These are phyloP conservation scores for Pachypeltis micranthus DNA, from an alignment of 1,140 invertebrate genomes.

Conservation along the genomic window DNA sequence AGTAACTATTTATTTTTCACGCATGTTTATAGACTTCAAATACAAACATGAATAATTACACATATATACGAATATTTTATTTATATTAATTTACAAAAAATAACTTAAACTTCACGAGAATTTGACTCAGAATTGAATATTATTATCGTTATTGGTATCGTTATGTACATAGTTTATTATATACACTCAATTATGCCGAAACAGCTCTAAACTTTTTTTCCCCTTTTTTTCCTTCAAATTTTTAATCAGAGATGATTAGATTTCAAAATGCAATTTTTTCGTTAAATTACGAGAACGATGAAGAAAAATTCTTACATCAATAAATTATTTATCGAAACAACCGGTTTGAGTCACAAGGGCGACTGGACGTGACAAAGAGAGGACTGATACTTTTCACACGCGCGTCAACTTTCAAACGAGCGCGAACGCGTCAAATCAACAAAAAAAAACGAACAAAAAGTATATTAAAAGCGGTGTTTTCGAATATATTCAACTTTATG, in stretches of 20 bases:
- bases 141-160: slow-evolving; percentile 12
- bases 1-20: slow-evolving; percentile 22
- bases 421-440: too few species aligned
- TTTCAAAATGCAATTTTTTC: not conserved
- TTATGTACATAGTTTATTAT: slow-evolving; percentile 13
- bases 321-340: not conserved
- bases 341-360: not conserved
- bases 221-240: too few species aligned
- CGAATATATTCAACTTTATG: too few species aligned
- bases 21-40: slow-evolving; percentile 18
- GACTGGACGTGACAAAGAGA: slow-evolving; percentile 4
- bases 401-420: too few species aligned
- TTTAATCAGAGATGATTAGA: not conserved
- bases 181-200: slow-evolving; percentile 4
- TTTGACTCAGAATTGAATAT: slow-evolving; percentile 12
- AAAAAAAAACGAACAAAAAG: too few species aligned
- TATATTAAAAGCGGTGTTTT: too few species aligned
- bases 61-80: slow-evolving; percentile 15
- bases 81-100: slow-evolving; percentile 22
- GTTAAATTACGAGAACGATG: too few species aligned
- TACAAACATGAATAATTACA: slow-evolving; percentile 23
- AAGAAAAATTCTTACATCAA: too few species aligned
- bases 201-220: not conserved
- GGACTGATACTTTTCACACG: too few species aligned
- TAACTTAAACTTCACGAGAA: slow-evolving; percentile 21